Percentiles rank a stretch among this genome's conserved stretches.
phyloP scores from a whole-genome alignment of 1,140 invertebrate genomes.

The Drosophila orena region DNA sequence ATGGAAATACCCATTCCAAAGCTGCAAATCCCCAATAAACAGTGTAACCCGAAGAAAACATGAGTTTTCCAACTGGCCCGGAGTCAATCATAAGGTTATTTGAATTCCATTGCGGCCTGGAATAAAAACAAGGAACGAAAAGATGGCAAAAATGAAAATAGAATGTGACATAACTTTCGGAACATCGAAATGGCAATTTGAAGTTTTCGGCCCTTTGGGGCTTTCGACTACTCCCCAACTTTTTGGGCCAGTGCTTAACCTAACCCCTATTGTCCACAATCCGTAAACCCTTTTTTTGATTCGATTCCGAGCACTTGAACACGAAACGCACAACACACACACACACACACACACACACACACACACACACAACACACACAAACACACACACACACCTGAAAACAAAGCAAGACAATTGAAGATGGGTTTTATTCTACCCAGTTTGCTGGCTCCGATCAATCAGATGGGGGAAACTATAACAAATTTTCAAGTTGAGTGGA shows the following conservation, averaged over 20 bases:
- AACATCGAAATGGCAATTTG: conserved; percentile 59
- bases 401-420: conserved; percentile 22
- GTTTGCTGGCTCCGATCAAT: conserved; percentile 21
- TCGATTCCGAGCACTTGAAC: conserved; percentile 44
- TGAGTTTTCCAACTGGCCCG: not conserved
- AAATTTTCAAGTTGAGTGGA: conserved; percentile 43
- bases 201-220: conserved; percentile 50
- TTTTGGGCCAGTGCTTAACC: not conserved
- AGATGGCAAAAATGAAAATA: conserved; percentile 23
- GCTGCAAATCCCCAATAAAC: not conserved
- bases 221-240: not conserved
- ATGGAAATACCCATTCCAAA: no score
- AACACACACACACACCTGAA: conserved; percentile 20
- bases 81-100: conserved; percentile 47
- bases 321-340: conserved; percentile 21
- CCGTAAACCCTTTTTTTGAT: conserved; percentile 22
- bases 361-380: conserved; percentile 26
- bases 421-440: conserved; percentile 9
- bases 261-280: conserved; percentile 5
- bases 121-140: conserved; percentile 22
- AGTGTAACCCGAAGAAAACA: not conserved
- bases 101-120: conserved; percentile 35
- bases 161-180: conserved; percentile 39
- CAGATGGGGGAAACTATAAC: conserved; percentile 35
- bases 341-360: not conserved